A percentile compares a stretch with the other conserved stretches of the same genome.
These are phyloP conservation scores for Esox masquinongy DNA, from an alignment of 2,797 vertebrate genomes.

Conservation along the genomic window DNA sequence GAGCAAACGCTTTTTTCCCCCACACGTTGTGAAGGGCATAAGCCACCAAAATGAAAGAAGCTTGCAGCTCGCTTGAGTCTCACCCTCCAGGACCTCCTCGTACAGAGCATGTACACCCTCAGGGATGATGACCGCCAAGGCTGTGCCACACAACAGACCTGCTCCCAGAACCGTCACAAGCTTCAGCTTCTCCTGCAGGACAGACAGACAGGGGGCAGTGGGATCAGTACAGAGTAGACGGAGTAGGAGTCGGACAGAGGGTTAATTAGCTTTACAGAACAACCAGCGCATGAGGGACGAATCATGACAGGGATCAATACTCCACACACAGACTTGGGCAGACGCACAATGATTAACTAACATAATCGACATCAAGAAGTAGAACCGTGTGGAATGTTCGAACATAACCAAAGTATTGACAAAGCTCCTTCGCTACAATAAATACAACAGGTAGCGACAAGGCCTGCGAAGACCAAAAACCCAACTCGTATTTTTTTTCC, in stretches of 20 bases:
- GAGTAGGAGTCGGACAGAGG: background rate
- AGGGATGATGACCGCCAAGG: constrained; percentile 95
- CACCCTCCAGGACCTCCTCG: constrained; percentile 93
- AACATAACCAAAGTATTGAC: background rate
- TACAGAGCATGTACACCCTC: constrained; percentile 98
- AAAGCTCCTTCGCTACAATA: background rate
- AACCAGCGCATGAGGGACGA: background rate
- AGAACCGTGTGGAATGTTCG: background rate
- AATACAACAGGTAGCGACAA: background rate
- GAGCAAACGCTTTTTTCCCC: no score
- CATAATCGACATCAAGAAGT: background rate
- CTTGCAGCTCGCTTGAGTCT: constrained; percentile 36
- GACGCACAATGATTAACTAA: background rate
- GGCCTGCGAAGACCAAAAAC: no score
- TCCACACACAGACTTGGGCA: background rate
- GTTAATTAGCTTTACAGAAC: background rate
- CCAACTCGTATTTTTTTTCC: background rate
- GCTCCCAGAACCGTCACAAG: constrained; percentile 95
- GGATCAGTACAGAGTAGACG: background rate
- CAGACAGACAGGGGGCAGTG: background rate
- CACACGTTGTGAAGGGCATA: no score
- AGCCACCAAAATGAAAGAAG: no score
- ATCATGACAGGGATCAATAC: background rate
- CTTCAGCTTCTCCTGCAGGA: constrained; percentile 89
- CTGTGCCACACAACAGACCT: constrained; percentile 95